A percentile compares a stretch with the other conserved stretches of the same genome.
Conservation (phyloP, 1,140 invertebrate genomes). For the Nymphalis io region DNA sequence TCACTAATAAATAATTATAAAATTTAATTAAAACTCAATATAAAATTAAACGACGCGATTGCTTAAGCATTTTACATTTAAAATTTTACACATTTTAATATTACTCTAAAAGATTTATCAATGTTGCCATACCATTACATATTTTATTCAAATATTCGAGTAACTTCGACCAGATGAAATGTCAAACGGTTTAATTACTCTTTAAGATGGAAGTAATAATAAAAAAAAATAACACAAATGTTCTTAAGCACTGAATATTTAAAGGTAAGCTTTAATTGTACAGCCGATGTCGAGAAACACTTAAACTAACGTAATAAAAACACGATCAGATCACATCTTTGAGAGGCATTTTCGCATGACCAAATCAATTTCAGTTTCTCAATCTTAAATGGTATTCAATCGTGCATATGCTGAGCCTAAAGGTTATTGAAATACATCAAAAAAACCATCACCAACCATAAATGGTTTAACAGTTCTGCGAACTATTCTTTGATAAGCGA, state of each 20-base stretch:
- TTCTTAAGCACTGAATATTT: not conserved
- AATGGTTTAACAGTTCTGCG: constrained; percentile 7
- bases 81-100: too few relatives aligned
- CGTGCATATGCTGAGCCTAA: not conserved
- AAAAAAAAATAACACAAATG: not conserved
- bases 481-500: constrained; percentile 47
- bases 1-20: too few relatives aligned
- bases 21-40: too few relatives aligned
- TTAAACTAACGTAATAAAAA: constrained; percentile 4
- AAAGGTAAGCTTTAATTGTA: not conserved
- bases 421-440: constrained; percentile 5
- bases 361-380: constrained; percentile 2
- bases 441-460: not conserved
- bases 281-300: not conserved
- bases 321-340: not conserved
- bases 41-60: too few relatives aligned
- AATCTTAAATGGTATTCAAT: constrained; percentile 7
- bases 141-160: too few relatives aligned
- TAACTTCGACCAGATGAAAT: too few relatives aligned
- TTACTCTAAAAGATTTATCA: too few relatives aligned
- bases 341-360: constrained; percentile 3
- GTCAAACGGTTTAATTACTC: too few relatives aligned
- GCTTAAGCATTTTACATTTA: too few relatives aligned
- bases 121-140: too few relatives aligned
- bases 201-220: too few relatives aligned